phyloP scores from a whole-genome alignment of 2,797 vertebrate genomes.

The Sylvia borin region DNA sequence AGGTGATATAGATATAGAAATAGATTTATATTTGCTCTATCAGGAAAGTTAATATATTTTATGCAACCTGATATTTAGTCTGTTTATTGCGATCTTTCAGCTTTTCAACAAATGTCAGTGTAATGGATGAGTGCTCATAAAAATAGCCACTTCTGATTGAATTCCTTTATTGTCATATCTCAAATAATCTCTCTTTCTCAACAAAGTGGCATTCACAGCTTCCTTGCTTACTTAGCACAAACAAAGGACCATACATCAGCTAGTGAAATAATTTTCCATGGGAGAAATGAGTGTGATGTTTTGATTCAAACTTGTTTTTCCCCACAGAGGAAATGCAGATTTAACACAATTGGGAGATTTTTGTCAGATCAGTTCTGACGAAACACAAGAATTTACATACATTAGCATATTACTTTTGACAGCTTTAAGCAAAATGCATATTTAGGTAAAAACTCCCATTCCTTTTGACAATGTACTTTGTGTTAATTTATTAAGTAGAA shows the following conservation, averaged over 20 bases:
- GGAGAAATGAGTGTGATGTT: neutral
- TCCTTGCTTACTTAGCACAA: neutral
- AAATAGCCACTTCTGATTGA: neutral
- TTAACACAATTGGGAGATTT: neutral
- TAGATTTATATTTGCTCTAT: neutral
- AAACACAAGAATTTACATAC: neutral
- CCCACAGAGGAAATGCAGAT: neutral
- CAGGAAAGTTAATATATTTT: neutral
- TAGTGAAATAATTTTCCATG: neutral
- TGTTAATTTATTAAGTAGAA: neutral
- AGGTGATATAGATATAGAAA: neutral
- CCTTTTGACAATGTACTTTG: neutral
- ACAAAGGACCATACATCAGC: neutral
- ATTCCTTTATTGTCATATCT: slow-evolving; percentile 9
- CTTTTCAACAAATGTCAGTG: slow-evolving; percentile 1
- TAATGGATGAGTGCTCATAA: slow-evolving; percentile 9
- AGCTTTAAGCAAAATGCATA: neutral
- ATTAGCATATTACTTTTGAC: neutral
- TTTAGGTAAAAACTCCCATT: neutral
- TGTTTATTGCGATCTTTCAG: slow-evolving; percentile 10
- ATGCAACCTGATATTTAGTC: neutral
- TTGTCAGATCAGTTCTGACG: neutral
- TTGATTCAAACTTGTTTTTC: neutral
- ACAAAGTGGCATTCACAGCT: neutral
- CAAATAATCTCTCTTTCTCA: neutral